Evolutionary conservation across 2,113 vertebrate genomes (phyloP).

Genomic region (Collichthys lucidus): DNA sequence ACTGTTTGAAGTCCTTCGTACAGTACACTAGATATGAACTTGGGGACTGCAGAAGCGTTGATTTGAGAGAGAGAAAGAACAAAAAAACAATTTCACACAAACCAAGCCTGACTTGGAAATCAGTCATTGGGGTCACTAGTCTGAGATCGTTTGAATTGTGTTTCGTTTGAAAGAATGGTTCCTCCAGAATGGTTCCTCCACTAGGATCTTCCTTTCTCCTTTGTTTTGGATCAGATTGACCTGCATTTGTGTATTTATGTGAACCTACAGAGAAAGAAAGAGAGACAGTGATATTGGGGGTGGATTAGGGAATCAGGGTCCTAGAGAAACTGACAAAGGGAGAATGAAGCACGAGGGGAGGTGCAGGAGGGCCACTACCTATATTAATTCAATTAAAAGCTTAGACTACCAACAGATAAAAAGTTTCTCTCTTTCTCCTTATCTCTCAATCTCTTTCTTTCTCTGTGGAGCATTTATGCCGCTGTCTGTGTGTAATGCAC

Average conservation of each 20-base stretch:
- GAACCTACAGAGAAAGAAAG: constrained; percentile 88
- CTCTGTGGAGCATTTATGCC: constrained; percentile 81
- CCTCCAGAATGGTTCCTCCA: constrained; percentile 73
- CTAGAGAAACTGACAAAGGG: constrained; percentile 71
- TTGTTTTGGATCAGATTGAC: constrained; percentile 80
- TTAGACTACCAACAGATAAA: constrained; percentile 45
- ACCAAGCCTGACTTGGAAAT: constrained; percentile 77
- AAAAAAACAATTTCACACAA: constrained; percentile 75
- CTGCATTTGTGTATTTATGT: constrained; percentile 83
- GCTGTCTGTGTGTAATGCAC: constrained; percentile 62
- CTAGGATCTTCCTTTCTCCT: constrained; percentile 77
- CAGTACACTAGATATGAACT: constrained; percentile 85
- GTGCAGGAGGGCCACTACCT: constrained; percentile 77
- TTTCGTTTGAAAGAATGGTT: constrained; percentile 82
- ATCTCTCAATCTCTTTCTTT: constrained; percentile 85
- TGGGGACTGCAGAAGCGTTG: constrained; percentile 82
- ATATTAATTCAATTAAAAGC: constrained; percentile 61
- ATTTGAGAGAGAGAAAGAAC: constrained; percentile 80
- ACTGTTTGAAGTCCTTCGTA: constrained; percentile 85
- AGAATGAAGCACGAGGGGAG: constrained; percentile 72
- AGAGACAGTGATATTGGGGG: constrained; percentile 81
- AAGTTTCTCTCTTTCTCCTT: constrained; percentile 87
- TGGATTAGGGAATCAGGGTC: constrained; percentile 43
- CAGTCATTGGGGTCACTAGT: constrained; percentile 78
- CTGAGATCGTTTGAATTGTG: constrained; percentile 84